Conservation (phyloP, 2,888 invertebrate species). For the Papilio gigon region DNA sequence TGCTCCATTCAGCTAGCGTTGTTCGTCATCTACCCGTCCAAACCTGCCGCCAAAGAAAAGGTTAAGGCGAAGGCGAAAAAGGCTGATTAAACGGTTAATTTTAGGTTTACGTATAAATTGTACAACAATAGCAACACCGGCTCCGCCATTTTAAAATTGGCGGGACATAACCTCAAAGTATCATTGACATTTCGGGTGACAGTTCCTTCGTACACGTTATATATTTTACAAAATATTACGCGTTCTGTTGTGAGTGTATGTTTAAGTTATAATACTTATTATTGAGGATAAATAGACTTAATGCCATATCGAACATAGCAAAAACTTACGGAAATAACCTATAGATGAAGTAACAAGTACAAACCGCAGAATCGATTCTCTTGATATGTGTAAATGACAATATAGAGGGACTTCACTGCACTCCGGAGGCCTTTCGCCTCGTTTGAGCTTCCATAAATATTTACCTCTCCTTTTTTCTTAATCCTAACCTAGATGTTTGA, state of each 20-base stretch:
- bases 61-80: slow-evolving; percentile 70
- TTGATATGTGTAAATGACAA: too few relatives aligned
- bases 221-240: background rate
- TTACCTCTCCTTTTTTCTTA: too few relatives aligned
- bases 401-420: too few relatives aligned
- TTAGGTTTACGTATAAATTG: slow-evolving; percentile 49
- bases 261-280: background rate
- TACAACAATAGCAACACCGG: slow-evolving; percentile 45
- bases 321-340: too few relatives aligned
- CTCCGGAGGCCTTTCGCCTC: too few relatives aligned
- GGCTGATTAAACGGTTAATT: slow-evolving; percentile 50
- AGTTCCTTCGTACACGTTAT: background rate
- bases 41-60: slow-evolving; percentile 66
- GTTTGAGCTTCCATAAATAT: too few relatives aligned
- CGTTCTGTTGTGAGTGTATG: background rate
- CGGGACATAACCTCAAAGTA: slow-evolving; percentile 17
- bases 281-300: too few relatives aligned
- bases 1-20: slow-evolving; percentile 85
- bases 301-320: too few relatives aligned
- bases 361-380: too few relatives aligned
- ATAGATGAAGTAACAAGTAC: too few relatives aligned
- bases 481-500: too few relatives aligned
- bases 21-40: slow-evolving; percentile 86
- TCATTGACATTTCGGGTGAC: slow-evolving; percentile 8
- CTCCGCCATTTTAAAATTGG: background rate